Conservation (phyloP, 2,888 invertebrate species). For the Perizoma flavofasciatum region DNA sequence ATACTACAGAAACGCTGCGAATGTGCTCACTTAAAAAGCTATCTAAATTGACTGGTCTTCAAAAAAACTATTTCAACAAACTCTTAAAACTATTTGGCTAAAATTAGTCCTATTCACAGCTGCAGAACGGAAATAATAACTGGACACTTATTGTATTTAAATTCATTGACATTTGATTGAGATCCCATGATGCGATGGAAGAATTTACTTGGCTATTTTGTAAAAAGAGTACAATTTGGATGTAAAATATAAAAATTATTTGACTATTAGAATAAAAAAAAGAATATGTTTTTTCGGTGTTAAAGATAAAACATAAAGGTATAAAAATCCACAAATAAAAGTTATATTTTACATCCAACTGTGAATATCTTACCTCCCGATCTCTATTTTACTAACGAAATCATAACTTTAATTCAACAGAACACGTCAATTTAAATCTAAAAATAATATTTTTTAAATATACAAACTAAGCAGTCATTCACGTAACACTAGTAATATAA, state of each 20-base stretch:
- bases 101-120: conserved; percentile 74
- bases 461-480: conserved; percentile 83
- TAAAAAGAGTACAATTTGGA: conserved; percentile 46
- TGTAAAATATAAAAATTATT: conserved; percentile 48
- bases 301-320: not conserved
- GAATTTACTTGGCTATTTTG: conserved; percentile 31
- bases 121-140: conserved; percentile 74
- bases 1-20: conserved; percentile 1
- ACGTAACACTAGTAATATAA: conserved; percentile 72
- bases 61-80: conserved; percentile 24
- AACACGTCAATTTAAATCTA: conserved; percentile 62
- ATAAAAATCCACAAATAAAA: conserved; percentile 13
- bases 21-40: conserved; percentile 18
- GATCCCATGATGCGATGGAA: conserved; percentile 66
- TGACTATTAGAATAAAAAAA: conserved; percentile 3
- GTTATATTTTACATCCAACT: conserved; percentile 30
- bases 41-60: conserved; percentile 8
- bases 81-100: conserved; percentile 60
- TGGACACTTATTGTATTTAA: conserved; percentile 58
- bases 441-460: conserved; percentile 70
- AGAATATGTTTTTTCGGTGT: not conserved
- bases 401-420: conserved; percentile 58
- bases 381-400: conserved; percentile 45
- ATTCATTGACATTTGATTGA: conserved; percentile 62
- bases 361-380: conserved; percentile 18